These are phyloP conservation scores for Selene dorsalis DNA, from an alignment of 2,797 vertebrate genomes.

Conservation along the genomic window DNA sequence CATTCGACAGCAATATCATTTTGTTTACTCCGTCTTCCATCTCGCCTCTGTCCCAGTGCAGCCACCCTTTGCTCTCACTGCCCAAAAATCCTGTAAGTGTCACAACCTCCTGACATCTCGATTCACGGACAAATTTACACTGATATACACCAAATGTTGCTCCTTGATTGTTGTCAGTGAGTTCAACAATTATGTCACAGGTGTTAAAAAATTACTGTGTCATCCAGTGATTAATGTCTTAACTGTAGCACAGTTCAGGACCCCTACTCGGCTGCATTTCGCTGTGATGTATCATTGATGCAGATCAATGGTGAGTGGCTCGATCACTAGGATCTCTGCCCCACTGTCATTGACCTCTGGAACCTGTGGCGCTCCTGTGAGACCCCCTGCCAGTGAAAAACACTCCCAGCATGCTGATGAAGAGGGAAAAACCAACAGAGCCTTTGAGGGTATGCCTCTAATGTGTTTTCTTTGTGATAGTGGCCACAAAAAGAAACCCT, in stretches of 20 bases:
- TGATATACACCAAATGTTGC: neutral
- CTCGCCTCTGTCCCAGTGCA: conserved; percentile 10
- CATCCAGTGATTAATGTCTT: conserved; percentile 33
- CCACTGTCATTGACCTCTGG: conserved; percentile 73
- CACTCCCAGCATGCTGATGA: conserved; percentile 51
- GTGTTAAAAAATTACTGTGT: neutral
- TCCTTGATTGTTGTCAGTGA: conserved; percentile 11
- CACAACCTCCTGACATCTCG: conserved; percentile 11
- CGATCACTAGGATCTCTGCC: conserved; percentile 59
- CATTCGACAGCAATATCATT: conserved; percentile 41
- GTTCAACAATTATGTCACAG: conserved; percentile 25
- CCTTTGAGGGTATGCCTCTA: conserved; percentile 36
- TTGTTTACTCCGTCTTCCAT: conserved; percentile 28
- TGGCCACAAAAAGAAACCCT: conserved; percentile 43
- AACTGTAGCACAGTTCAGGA: conserved; percentile 20
- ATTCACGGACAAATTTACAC: neutral
- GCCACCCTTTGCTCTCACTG: conserved; percentile 28
- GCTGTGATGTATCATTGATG: conserved; percentile 60
- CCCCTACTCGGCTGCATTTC: conserved; percentile 45
- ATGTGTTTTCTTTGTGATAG: conserved; percentile 51
- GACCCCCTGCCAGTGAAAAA: conserved; percentile 55
- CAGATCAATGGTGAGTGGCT: conserved; percentile 61
- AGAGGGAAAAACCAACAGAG: conserved; percentile 46
- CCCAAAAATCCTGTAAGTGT: conserved; percentile 2
- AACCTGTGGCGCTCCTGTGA: conserved; percentile 51